phyloP scores from a whole-genome alignment of 1,140 invertebrate species.

The Ruditapes philippinarum region DNA sequence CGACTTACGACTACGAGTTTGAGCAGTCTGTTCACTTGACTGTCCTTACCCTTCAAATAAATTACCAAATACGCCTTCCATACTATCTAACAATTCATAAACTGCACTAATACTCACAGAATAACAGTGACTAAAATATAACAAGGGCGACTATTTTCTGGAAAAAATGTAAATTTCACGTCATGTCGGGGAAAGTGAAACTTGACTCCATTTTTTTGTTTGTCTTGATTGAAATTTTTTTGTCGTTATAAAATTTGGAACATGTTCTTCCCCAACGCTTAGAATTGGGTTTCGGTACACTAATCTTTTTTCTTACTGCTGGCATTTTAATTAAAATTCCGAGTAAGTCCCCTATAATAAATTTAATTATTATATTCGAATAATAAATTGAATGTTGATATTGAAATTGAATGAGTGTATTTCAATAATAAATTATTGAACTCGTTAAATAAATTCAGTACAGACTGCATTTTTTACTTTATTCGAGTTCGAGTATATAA shows the following conservation, averaged over 20 bases:
- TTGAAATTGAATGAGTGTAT: too few species aligned
- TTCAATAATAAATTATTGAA: too few species aligned
- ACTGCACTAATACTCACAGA: not conserved
- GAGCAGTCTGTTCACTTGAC: not conserved
- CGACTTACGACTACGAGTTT: not conserved
- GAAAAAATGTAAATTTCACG: not conserved
- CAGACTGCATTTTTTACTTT: too few species aligned
- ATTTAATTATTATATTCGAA: too few species aligned
- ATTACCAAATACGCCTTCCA: constrained; percentile 58
- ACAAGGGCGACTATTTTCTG: not conserved
- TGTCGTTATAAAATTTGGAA: not conserved
- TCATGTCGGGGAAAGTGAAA: not conserved
- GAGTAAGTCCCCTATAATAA: too few species aligned
- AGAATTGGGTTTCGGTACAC: too few species aligned
- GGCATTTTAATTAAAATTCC: too few species aligned
- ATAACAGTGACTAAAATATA: not conserved
- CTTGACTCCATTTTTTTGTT: constrained; percentile 14
- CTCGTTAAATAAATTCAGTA: too few species aligned
- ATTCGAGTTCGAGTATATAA: too few species aligned
- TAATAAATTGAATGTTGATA: too few species aligned
- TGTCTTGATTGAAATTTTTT: not conserved
- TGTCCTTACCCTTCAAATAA: constrained; percentile 34
- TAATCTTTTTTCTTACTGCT: too few species aligned
- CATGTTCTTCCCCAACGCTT: constrained; percentile 2
- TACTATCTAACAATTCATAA: not conserved